phyloP scores from a whole-genome alignment of 2,888 invertebrate genomes.

The Mythimna lalbum region DNA sequence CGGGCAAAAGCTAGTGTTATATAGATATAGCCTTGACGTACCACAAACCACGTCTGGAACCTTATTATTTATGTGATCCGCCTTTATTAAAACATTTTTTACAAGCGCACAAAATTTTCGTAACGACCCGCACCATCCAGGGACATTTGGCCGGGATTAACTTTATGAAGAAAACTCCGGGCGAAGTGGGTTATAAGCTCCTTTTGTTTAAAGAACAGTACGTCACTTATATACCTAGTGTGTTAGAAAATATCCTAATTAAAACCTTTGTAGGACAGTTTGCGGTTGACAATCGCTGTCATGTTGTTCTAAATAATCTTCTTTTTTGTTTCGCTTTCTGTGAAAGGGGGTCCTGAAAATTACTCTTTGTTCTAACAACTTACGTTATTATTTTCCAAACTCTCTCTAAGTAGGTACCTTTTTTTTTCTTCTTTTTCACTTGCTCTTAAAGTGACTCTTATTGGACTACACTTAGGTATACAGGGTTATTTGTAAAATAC shows the following conservation, averaged over 20 bases:
- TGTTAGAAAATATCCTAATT: slow-evolving; percentile 65
- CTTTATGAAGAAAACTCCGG: slow-evolving; percentile 65
- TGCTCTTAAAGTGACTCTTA: too few species aligned
- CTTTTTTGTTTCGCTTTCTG: neutral
- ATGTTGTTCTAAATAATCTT: slow-evolving; percentile 11
- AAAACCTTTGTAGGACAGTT: slow-evolving; percentile 60
- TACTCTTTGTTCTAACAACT: neutral
- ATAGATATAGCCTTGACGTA: neutral
- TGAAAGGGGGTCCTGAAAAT: neutral
- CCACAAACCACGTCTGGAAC: neutral
- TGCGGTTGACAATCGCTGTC: slow-evolving; percentile 40
- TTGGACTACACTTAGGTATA: too few species aligned
- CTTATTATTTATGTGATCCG: slow-evolving; percentile 33
- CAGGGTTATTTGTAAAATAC: too few species aligned
- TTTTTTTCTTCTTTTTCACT: too few species aligned
- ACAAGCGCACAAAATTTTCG: slow-evolving; percentile 41
- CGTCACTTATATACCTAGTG: slow-evolving; percentile 62
- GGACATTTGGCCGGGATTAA: slow-evolving; percentile 54
- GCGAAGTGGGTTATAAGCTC: slow-evolving; percentile 68
- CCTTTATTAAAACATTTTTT: slow-evolving; percentile 58
- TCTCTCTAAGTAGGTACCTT: neutral
- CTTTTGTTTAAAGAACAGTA: slow-evolving; percentile 66
- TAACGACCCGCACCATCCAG: slow-evolving; percentile 53
- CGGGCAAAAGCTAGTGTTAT: too few species aligned
- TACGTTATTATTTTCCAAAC: neutral